These are phyloP conservation scores for Periophthalmodon schlosseri DNA, from an alignment of 2,113 vertebrate genomes.

Conservation along the genomic window DNA sequence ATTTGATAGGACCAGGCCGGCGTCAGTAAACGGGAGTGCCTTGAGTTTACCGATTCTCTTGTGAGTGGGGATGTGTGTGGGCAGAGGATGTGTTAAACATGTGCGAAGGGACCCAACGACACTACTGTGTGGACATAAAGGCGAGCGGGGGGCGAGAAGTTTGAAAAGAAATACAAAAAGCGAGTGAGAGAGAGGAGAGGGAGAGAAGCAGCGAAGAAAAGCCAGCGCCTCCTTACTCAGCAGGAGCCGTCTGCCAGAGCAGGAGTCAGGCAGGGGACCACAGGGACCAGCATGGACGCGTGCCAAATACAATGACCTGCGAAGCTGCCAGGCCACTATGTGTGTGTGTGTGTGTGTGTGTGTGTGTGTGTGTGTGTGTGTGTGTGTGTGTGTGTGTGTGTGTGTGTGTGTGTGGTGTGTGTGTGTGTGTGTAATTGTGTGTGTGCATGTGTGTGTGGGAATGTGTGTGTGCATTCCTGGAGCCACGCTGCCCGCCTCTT, in stretches of 20 bases:
- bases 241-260: slow-evolving; percentile 72
- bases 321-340: slow-evolving; percentile 67
- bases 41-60: slow-evolving; percentile 23
- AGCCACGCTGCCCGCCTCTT: slow-evolving; percentile 55
- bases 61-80: slow-evolving; percentile 10
- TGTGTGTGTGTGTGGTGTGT: slow-evolving; percentile 19
- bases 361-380: background rate
- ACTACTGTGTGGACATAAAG: slow-evolving; percentile 24
- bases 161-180: slow-evolving; percentile 40
- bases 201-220: slow-evolving; percentile 14
- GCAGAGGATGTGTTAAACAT: slow-evolving; percentile 29
- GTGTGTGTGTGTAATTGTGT: background rate
- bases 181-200: slow-evolving; percentile 1
- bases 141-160: slow-evolving; percentile 16
- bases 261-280: slow-evolving; percentile 64
- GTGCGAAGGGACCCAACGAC: slow-evolving; percentile 26
- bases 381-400: slow-evolving; percentile 20
- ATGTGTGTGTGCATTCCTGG: slow-evolving; percentile 64
- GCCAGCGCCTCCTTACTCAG: slow-evolving; percentile 68
- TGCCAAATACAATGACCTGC: slow-evolving; percentile 77
- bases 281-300: slow-evolving; percentile 68
- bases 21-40: slow-evolving; percentile 25
- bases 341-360: slow-evolving; percentile 25
- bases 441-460: slow-evolving; percentile 41
- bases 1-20: slow-evolving; percentile 18